phyloP scores from a whole-genome alignment of 2,888 invertebrate species.

The Chalcis sispes region DNA sequence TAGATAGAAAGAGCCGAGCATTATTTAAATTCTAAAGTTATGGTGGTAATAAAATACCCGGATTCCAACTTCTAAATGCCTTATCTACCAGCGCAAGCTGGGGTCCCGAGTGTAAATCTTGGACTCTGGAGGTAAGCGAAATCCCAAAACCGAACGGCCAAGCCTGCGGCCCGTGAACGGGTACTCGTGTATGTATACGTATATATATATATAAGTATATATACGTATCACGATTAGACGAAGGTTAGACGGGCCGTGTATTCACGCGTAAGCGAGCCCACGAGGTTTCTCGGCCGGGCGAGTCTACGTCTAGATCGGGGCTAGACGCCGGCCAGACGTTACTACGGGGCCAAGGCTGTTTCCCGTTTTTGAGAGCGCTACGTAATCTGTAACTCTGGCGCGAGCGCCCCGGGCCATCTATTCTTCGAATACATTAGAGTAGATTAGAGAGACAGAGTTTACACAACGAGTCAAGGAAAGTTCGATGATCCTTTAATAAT shows the following conservation, averaged over 20 bases:
- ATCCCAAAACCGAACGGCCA: slow-evolving; percentile 14
- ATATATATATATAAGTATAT: neutral
- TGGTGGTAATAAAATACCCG: no score
- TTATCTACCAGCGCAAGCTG: neutral
- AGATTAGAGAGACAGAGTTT: slow-evolving; percentile 11
- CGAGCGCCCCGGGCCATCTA: slow-evolving; percentile 4
- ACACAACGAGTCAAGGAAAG: neutral
- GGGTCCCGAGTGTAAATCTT: slow-evolving; percentile 15
- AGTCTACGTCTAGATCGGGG: neutral
- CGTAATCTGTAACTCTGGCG: neutral
- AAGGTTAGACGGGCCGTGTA: slow-evolving; percentile 39
- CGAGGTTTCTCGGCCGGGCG: neutral
- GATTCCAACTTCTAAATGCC: neutral
- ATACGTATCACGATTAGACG: slow-evolving; percentile 51
- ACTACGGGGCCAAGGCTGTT: slow-evolving; percentile 37
- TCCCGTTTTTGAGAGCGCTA: neutral
- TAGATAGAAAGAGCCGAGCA: no score
- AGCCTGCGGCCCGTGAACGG: neutral
- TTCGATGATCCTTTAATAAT: slow-evolving; percentile 26
- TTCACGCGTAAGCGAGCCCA: neutral
- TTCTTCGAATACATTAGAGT: slow-evolving; percentile 49
- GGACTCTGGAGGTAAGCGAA: slow-evolving; percentile 43
- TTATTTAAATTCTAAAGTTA: no score
- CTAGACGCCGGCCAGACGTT: neutral
- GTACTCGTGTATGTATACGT: neutral